A percentile compares a stretch with the other conserved stretches of the same genome.
Evolutionary conservation across 2,888 invertebrate species (phyloP).

Genomic region (Acanthosepion pharaonis): DNA sequence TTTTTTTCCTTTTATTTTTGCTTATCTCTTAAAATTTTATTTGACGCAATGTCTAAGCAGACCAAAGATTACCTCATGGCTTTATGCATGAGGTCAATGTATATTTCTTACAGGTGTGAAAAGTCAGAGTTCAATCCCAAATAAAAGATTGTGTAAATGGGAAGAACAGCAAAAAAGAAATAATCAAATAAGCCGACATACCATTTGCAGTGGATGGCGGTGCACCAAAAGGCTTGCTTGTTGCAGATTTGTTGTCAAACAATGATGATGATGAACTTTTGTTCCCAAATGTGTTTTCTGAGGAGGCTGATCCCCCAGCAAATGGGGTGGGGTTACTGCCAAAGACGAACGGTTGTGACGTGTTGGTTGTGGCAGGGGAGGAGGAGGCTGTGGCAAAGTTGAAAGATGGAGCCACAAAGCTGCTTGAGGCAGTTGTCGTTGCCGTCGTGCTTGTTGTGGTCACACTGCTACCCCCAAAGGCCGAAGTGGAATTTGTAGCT

Average conservation of each 20-base stretch:
- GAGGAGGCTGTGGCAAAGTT: neutral
- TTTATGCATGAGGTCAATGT: too few species aligned
- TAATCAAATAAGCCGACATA: neutral
- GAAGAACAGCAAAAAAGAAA: too few species aligned
- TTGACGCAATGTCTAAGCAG: too few species aligned
- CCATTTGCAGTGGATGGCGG: neutral
- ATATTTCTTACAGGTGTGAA: neutral
- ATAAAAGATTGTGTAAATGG: too few species aligned
- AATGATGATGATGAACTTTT: neutral
- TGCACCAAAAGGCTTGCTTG: neutral
- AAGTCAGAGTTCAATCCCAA: neutral
- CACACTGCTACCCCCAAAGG: neutral
- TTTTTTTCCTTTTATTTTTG: too few species aligned
- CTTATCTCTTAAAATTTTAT: too few species aligned
- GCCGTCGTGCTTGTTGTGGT: neutral
- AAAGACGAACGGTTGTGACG: neutral
- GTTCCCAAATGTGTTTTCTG: neutral
- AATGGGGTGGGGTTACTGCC: neutral
- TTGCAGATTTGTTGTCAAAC: neutral
- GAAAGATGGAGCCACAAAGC: neutral
- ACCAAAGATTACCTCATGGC: too few species aligned
- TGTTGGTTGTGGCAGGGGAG: neutral
- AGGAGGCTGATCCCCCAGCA: neutral
- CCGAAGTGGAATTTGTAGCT: neutral
- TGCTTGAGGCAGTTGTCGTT: neutral